Percentiles rank a stretch among this genome's conserved stretches.
These are phyloP conservation scores for Girardinus metallicus DNA, from an alignment of 2,797 vertebrate genomes.

Conservation along the genomic window DNA sequence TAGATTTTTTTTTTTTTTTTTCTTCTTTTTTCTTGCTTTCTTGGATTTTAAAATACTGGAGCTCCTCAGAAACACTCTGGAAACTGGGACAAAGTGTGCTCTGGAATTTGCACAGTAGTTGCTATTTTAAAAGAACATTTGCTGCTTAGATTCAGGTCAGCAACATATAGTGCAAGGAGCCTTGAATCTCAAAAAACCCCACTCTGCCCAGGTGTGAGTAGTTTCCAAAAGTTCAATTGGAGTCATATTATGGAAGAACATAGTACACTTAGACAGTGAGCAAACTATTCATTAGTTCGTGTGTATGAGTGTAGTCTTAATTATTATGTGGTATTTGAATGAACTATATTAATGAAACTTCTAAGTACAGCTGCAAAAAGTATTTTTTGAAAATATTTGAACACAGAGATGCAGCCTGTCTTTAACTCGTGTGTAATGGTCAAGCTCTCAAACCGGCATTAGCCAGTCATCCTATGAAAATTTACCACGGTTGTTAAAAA, in stretches of 20 bases:
- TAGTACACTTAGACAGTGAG: background rate
- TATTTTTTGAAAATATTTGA: background rate
- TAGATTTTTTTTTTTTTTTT: slow-evolving; percentile 28
- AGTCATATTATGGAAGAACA: slow-evolving; percentile 9
- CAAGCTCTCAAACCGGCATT: background rate
- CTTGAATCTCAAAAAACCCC: slow-evolving; percentile 34
- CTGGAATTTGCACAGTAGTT: slow-evolving; percentile 50
- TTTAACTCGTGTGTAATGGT: background rate
- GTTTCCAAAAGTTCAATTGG: slow-evolving; percentile 29
- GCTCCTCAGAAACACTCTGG: slow-evolving; percentile 46
- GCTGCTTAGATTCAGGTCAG: slow-evolving; percentile 67
- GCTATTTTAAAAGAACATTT: slow-evolving; percentile 66
- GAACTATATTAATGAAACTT: background rate
- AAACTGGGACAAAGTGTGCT: slow-evolving; percentile 74
- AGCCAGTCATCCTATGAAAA: background rate
- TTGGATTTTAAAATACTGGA: slow-evolving; percentile 58
- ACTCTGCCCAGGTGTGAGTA: slow-evolving; percentile 34
- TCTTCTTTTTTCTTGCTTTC: background rate
- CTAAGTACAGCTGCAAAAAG: background rate
- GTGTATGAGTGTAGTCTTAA: background rate
- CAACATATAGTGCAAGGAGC: slow-evolving; percentile 38
- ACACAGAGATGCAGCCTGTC: background rate
- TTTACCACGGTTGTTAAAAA: background rate
- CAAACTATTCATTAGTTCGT: background rate
- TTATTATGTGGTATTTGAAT: background rate